These are phyloP conservation scores for Parasteatoda lunata DNA, from an alignment of 2,888 invertebrate species.

Conservation along the genomic window DNA sequence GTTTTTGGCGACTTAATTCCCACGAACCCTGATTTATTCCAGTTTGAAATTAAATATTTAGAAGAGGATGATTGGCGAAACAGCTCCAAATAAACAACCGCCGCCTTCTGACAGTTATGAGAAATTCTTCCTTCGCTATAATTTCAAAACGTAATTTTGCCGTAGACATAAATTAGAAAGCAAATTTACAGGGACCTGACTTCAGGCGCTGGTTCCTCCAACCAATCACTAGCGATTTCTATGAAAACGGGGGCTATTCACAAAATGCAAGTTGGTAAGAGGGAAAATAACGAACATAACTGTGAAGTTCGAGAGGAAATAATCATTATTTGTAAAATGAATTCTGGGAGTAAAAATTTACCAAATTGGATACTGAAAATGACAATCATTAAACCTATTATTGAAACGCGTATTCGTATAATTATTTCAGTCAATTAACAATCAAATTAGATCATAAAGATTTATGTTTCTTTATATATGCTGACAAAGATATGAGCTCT, in stretches of 20 bases:
- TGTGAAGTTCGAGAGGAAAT: too few relatives aligned
- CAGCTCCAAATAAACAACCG: conserved; percentile 61
- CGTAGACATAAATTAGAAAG: conserved; percentile 67
- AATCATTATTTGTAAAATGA: too few relatives aligned
- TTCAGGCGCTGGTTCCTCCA: conserved; percentile 55
- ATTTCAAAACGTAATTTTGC: conserved; percentile 69
- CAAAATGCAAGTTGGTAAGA: neutral
- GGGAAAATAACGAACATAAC: too few relatives aligned
- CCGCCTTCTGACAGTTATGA: conserved; percentile 65
- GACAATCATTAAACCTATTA: too few relatives aligned
- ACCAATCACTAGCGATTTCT: conserved; percentile 50
- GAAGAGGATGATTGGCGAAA: conserved; percentile 49
- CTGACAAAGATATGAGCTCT: too few relatives aligned
- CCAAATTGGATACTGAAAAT: too few relatives aligned
- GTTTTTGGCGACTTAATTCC: conserved; percentile 47
- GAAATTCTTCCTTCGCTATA: conserved; percentile 66
- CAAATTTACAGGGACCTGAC: conserved; percentile 49
- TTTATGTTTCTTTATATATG: too few relatives aligned
- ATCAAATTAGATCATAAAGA: too few relatives aligned
- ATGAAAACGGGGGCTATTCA: conserved; percentile 13
- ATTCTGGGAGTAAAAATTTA: too few relatives aligned
- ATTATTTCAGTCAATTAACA: too few relatives aligned
- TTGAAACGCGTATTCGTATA: too few relatives aligned
- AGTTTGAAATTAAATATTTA: conserved; percentile 68
- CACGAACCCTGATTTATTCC: conserved; percentile 57